Evolutionary conservation across 2,888 invertebrate species (phyloP), one percentile per base, ranked within the genome.

Genomic region (Pyrgus malvae): DNA sequence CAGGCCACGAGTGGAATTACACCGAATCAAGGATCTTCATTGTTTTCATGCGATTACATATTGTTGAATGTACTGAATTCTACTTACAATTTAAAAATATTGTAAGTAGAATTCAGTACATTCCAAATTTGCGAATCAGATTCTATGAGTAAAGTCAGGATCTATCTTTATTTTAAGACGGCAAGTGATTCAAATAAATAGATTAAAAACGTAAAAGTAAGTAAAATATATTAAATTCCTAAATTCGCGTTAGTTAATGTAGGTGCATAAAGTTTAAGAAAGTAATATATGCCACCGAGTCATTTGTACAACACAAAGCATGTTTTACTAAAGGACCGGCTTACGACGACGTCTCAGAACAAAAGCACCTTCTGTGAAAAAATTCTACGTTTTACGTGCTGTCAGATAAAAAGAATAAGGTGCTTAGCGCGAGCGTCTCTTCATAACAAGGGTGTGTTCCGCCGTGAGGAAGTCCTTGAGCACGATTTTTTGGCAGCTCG

Each of bases 401-500:
- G 33, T 54, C 46, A 41, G 46, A 40, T 35, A 44, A 57, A 56
- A 54, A 58, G 51, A 65, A 63, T 61, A 60, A 64, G 62, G 58
- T 59, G 53, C 65, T 62, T 62, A 66, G 62, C 60, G 60, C 58
- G 62, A 68, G 67, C 56, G 60, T 67, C 66, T 58, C 65, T 64
- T 58, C 58, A 53, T 53, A 40, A 51, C 55, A 41, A 49, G 53
- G 56, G 62, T 58, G 65, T 62, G 62, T 68, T 69, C 67, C 66
- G 66, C 57, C 54, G 57, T 57, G 63, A 62, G 66, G 54, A 64
- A 65, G 72, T 65, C 63, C 77, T 78, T 75, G 64, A 73, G 77
- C 78, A 78, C 78, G 78, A 69, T 62, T 72, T 72, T 75, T 72
- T 63, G 67, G 67, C 66, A 64, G 61, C 60, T 63, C 17, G 25